Percentiles rank a stretch among this genome's conserved stretches.
These are phyloP conservation scores for Lamellibrachia satsuma DNA, from an alignment of 2,888 invertebrate genomes.

Conservation along the genomic window DNA sequence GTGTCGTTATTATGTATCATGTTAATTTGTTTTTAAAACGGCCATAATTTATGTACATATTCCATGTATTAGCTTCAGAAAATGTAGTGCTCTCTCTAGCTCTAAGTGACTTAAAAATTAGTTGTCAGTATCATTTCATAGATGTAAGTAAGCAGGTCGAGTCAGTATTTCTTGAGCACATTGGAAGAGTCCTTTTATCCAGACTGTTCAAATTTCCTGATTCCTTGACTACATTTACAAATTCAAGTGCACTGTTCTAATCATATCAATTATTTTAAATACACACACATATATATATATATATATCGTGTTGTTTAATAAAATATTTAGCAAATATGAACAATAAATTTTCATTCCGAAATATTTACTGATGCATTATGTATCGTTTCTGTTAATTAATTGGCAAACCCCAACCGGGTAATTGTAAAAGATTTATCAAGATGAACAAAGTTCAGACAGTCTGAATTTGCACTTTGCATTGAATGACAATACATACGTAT, in stretches of 20 bases:
- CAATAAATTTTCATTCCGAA: background rate
- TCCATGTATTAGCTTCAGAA: background rate
- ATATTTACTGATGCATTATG: background rate
- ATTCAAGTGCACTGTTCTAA: background rate
- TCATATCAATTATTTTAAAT: background rate
- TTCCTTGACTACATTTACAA: background rate
- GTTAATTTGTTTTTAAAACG: background rate
- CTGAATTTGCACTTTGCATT: background rate
- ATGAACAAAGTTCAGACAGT: background rate
- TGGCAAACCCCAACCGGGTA: too few species aligned
- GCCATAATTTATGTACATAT: background rate
- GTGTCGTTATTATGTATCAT: background rate
- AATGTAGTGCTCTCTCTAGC: background rate
- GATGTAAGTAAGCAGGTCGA: background rate
- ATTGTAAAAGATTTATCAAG: background rate
- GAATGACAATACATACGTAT: background rate
- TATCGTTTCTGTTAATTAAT: too few species aligned
- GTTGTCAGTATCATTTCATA: background rate
- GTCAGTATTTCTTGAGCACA: background rate
- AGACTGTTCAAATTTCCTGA: background rate
- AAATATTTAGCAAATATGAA: background rate
- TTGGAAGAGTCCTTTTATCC: slow-evolving; percentile 4
- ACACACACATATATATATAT: too few species aligned
- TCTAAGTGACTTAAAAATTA: background rate
- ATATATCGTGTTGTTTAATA: background rate